A percentile compares a stretch with the other conserved stretches of the same genome.
phyloP scores from a whole-genome alignment of 2,797 vertebrate species.

The Diplodus sargus region DNA sequence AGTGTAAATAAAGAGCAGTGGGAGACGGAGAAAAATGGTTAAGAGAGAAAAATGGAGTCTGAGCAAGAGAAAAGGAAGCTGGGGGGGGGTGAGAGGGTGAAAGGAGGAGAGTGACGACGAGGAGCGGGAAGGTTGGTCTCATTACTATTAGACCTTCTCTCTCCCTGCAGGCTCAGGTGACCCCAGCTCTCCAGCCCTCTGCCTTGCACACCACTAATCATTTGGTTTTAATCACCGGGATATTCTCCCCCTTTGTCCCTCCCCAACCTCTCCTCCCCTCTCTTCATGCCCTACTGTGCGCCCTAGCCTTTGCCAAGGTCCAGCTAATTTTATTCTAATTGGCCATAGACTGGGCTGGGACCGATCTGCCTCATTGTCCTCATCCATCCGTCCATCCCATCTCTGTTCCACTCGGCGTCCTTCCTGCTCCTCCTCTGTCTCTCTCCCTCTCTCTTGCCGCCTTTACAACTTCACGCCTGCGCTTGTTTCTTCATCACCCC shows the following conservation, averaged over 20 bases:
- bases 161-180: conserved; percentile 81
- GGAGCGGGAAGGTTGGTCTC: conserved; percentile 80
- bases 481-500: conserved; percentile 66
- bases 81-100: conserved; percentile 33
- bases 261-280: conserved; percentile 56
- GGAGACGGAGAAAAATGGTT: conserved; percentile 44
- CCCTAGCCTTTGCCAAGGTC: conserved; percentile 88
- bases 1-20: conserved; percentile 63
- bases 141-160: conserved; percentile 83
- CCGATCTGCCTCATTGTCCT: conserved; percentile 81
- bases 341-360: conserved; percentile 80
- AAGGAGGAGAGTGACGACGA: conserved; percentile 53
- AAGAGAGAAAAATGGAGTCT: conserved; percentile 35
- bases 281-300: conserved; percentile 78
- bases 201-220: conserved; percentile 80
- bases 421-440: conserved; percentile 43
- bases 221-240: conserved; percentile 83
- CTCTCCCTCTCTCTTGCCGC: conserved; percentile 10
- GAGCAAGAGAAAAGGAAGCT: conserved; percentile 32
- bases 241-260: conserved; percentile 71
- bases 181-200: conserved; percentile 76
- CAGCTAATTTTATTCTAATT: conserved; percentile 89
- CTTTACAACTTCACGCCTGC: conserved; percentile 50
- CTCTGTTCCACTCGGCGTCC: conserved; percentile 56
- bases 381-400: conserved; percentile 75